A percentile compares a stretch with the other conserved stretches of the same genome.
Evolutionary conservation across 2,113 vertebrate genomes (phyloP).

Genomic region (Macrotus californicus): DNA sequence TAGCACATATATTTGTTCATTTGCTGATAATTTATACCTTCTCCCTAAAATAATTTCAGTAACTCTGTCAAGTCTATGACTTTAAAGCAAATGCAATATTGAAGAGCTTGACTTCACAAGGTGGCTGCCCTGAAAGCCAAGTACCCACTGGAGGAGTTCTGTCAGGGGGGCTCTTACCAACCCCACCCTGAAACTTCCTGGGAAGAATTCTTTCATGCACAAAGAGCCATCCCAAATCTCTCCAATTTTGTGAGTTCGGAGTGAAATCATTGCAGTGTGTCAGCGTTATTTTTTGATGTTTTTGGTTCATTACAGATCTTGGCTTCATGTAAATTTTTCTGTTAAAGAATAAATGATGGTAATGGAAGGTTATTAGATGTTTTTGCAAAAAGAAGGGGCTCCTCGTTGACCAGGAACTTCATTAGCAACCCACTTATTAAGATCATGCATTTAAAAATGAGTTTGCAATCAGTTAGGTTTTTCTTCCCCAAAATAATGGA

Average conservation of each 20-base stretch:
- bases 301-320: not conserved
- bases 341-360: not conserved
- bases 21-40: constrained; percentile 57
- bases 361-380: not conserved
- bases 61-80: constrained; percentile 22
- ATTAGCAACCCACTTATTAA: not conserved
- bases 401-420: not conserved
- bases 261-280: not conserved
- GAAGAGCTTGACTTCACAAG: not conserved
- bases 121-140: not conserved
- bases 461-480: constrained; percentile 18
- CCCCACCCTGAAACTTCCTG: not conserved
- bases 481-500: not conserved
- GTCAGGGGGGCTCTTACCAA: not conserved
- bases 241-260: not conserved
- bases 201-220: not conserved
- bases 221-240: not conserved
- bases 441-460: constrained; percentile 21
- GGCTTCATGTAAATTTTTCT: not conserved
- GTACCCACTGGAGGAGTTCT: not conserved
- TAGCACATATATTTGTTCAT: constrained; percentile 29
- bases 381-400: not conserved
- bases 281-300: not conserved
- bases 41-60: constrained; percentile 9
- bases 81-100: not conserved